These are phyloP conservation scores for Lasiommata megera DNA, from an alignment of 2,888 invertebrate species.

Conservation along the genomic window DNA sequence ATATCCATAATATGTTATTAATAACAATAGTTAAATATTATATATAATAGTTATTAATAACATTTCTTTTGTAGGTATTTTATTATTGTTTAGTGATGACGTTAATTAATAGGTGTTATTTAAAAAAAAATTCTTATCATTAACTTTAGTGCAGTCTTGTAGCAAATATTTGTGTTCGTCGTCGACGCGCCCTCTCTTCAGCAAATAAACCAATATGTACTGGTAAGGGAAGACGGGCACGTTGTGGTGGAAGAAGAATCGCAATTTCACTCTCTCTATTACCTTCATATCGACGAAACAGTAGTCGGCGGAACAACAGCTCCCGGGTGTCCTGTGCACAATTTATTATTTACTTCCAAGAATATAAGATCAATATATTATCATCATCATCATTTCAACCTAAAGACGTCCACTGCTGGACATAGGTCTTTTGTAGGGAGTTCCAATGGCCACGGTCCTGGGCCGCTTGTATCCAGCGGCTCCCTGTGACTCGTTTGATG, in stretches of 20 bases:
- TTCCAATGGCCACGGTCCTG: no score
- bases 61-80: no score
- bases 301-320: constrained; percentile 72
- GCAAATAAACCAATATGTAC: constrained; percentile 65
- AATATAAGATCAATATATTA: no score
- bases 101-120: constrained; percentile 72
- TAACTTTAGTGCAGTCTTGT: constrained; percentile 64
- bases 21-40: no score
- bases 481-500: no score
- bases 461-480: no score
- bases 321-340: constrained; percentile 63
- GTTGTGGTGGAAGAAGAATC: constrained; percentile 71
- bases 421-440: no score
- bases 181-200: constrained; percentile 64
- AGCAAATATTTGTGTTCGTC: constrained; percentile 70
- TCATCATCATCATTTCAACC: no score
- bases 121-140: constrained; percentile 60
- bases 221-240: constrained; percentile 75
- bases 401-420: no score
- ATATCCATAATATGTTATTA: no score
- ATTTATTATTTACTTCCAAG: background rate
- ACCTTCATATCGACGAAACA: constrained; percentile 77
- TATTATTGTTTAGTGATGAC: no score
- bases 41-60: no score
- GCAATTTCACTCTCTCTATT: constrained; percentile 68